These are phyloP conservation scores for Cyclophora albipunctata DNA, from an alignment of 2,888 invertebrate species.

Conservation along the genomic window DNA sequence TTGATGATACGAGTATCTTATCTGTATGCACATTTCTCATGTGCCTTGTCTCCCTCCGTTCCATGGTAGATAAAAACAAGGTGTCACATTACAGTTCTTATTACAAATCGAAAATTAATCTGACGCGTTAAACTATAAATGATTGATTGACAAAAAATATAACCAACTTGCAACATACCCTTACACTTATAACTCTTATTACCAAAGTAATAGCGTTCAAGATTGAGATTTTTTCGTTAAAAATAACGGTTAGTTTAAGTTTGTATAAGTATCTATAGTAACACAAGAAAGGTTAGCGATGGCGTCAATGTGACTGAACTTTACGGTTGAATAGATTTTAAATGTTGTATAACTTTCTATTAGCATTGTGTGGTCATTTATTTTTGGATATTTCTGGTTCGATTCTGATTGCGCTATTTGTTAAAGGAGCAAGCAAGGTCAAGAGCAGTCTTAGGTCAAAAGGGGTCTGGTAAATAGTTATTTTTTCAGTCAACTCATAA, in stretches of 20 bases:
- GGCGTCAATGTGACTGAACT: conserved; percentile 48
- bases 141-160: conserved; percentile 45
- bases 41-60: too few relatives aligned
- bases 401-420: too few relatives aligned
- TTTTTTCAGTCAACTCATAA: too few relatives aligned
- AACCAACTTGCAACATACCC: conserved; percentile 1
- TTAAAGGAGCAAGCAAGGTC: too few relatives aligned
- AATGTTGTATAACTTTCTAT: conserved; percentile 14
- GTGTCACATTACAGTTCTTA: conserved; percentile 49
- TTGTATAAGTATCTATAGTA: conserved; percentile 29
- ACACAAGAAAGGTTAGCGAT: conserved; percentile 41
- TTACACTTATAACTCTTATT: conserved; percentile 10
- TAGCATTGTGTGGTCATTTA: conserved; percentile 5
- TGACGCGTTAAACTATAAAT: conserved; percentile 52
- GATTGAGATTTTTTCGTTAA: conserved; percentile 7
- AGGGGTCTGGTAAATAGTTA: too few relatives aligned
- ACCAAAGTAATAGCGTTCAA: conserved; percentile 20
- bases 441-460: too few relatives aligned
- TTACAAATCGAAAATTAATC: conserved; percentile 55
- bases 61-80: conserved; percentile 10
- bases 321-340: conserved; percentile 47
- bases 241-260: conserved; percentile 9
- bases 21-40: too few relatives aligned
- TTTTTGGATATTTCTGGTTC: background rate
- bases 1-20: too few relatives aligned